phyloP scores from a whole-genome alignment of 2,888 invertebrate species.

The Endomychus coccineus region DNA sequence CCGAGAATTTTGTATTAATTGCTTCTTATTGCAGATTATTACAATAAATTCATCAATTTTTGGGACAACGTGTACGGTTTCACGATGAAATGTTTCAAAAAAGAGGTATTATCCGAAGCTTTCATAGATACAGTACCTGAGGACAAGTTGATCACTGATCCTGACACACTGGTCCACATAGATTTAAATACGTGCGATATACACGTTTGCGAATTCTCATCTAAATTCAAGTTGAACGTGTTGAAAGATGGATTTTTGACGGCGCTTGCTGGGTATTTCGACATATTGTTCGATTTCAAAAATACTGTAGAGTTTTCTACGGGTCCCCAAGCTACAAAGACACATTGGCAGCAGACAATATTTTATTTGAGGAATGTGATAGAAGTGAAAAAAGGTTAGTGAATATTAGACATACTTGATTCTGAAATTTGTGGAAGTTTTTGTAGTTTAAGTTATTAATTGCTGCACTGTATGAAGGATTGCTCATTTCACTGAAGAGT shows the following conservation, averaged over 20 bases:
- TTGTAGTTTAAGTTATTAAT: not conserved
- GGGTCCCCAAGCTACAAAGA: constrained; percentile 63
- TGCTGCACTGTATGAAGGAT: too few species aligned
- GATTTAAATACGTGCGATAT: constrained; percentile 69
- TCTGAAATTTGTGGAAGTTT: too few species aligned
- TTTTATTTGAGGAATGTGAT: constrained; percentile 74
- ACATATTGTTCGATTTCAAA: constrained; percentile 72
- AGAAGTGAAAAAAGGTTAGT: constrained; percentile 57
- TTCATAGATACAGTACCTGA: constrained; percentile 59
- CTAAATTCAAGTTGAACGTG: constrained; percentile 60
- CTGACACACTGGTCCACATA: constrained; percentile 59
- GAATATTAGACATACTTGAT: not conserved
- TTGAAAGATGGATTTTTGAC: constrained; percentile 62
- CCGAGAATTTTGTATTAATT: too few species aligned
- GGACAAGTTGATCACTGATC: constrained; percentile 58
- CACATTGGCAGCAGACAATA: constrained; percentile 94
- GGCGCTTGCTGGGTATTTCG: constrained; percentile 86
- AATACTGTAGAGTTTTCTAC: constrained; percentile 67
- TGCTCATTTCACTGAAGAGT: too few species aligned
- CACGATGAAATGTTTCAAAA: constrained; percentile 86
- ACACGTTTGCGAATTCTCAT: constrained; percentile 63
- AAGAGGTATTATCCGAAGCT: constrained; percentile 73
- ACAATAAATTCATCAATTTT: constrained; percentile 67
- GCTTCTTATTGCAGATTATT: constrained; percentile 49
- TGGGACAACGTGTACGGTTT: constrained; percentile 94